Conservation (phyloP, 2,797 vertebrate species). For the Meda fulgida region DNA sequence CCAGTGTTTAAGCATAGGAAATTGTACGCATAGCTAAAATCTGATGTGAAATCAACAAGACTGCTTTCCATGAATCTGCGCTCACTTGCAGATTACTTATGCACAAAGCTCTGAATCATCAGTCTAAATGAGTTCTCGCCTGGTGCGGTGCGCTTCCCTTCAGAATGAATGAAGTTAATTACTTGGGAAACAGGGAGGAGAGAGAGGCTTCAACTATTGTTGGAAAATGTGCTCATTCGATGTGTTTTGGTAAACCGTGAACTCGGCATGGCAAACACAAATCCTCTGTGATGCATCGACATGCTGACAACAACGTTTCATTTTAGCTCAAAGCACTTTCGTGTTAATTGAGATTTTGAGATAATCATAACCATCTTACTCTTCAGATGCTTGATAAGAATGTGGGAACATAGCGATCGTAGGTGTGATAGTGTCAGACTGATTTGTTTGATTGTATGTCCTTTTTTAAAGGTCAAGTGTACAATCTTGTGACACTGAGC, state of each 20-base stretch:
- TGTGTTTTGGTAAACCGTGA: slow-evolving; percentile 38
- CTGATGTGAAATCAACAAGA: slow-evolving; percentile 34
- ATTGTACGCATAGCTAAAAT: slow-evolving; percentile 3
- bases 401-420: background rate
- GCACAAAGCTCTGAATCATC: slow-evolving; percentile 31
- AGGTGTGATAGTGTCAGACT: background rate
- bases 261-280: slow-evolving; percentile 13
- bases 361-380: background rate
- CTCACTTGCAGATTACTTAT: slow-evolving; percentile 11
- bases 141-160: background rate
- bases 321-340: slow-evolving; percentile 20
- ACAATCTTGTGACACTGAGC: background rate
- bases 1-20: slow-evolving; percentile 16
- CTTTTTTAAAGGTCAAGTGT: slow-evolving; percentile 17
- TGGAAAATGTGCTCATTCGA: slow-evolving; percentile 20
- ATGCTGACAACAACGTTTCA: slow-evolving; percentile 32
- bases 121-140: slow-evolving; percentile 28
- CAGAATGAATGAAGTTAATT: slow-evolving; percentile 43
- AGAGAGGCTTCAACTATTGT: slow-evolving; percentile 34
- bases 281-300: slow-evolving; percentile 6
- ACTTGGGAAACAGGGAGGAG: slow-evolving; percentile 20
- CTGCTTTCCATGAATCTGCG: slow-evolving; percentile 4
- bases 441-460: background rate
- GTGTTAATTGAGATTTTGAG: slow-evolving; percentile 47
- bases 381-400: slow-evolving; percentile 21